Base-by-base conservation (phyloP, 2,888 invertebrate species). In the Hirtodrosophila trivittata region DNA sequence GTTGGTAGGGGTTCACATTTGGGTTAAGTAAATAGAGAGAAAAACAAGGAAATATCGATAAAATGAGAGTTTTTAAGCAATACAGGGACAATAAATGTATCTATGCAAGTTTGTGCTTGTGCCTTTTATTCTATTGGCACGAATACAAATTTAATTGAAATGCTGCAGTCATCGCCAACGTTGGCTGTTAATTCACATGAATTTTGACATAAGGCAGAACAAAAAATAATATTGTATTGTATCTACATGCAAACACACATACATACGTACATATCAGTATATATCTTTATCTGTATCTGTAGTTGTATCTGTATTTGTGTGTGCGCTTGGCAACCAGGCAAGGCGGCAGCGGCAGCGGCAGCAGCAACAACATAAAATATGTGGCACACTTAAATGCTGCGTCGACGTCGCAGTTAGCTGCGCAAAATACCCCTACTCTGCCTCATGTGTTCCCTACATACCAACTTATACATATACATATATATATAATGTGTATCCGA, bases 1-100 rank as follows among this genome's bases (percentile, higher is more conserved):
- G n/a, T n/a, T 8, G 32, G 30, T n/a, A 32, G 54, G 38, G 47
- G 63, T 43, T 42, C 43, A 54, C 80, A 76, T 77, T 75, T 84
- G 64, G 84, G 84, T 80, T 80, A 80, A 80, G 75, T 82, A 80
- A 84, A 83, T 69, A 81, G 52, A 28, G n/a, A 28, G n/a, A n/a
- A 28, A 42, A 60, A 47, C 51, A 59, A 52, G 42, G 47, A 65
- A 86, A 82, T 67, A 78, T 85, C 76, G 76, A 83, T 78, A 86
- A 85, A 74, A 35, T 55, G 47, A 60, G 47, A 21, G 18, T 21
- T 21, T 21, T 30, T 30, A n/a, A n/a, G n/a, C n/a, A n/a, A n/a
- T 35, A 12, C 14, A 28, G 28, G 5, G 28, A 26, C 41, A 42
- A 51, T 41, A 42, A 45, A 46, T 60, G 33, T 58, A 42, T 35